phyloP scores from a whole-genome alignment of 2,797 vertebrate genomes.

The Poeciliopsis paucimaculata region DNA sequence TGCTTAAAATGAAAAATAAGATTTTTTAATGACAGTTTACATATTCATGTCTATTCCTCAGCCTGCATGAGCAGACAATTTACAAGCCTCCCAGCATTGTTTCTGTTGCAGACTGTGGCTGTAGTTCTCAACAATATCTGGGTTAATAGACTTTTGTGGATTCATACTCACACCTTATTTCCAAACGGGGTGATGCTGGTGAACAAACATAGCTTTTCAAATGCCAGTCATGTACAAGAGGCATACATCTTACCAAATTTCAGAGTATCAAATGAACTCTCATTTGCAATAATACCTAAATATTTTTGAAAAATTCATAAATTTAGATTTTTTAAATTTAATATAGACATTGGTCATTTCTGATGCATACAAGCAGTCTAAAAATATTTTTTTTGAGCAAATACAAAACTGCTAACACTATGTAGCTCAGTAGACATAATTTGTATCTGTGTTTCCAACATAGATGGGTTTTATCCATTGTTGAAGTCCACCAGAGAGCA shows the following conservation, averaged over 20 bases:
- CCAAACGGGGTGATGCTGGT: slow-evolving; percentile 35
- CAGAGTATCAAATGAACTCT: slow-evolving; percentile 15
- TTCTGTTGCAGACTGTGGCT: slow-evolving; percentile 55
- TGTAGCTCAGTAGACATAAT: not conserved
- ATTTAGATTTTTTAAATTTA: slow-evolving; percentile 3
- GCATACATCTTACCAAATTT: slow-evolving; percentile 30
- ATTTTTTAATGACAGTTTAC: slow-evolving; percentile 65
- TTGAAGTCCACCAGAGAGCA: not conserved
- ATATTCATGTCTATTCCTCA: slow-evolving; percentile 69
- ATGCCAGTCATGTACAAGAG: slow-evolving; percentile 44
- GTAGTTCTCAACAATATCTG: slow-evolving; percentile 57
- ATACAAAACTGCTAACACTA: not conserved
- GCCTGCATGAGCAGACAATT: slow-evolving; percentile 58
- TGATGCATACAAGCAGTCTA: not conserved
- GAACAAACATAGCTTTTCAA: slow-evolving; percentile 41
- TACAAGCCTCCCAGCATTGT: slow-evolving; percentile 57
- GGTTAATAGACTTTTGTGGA: slow-evolving; percentile 66
- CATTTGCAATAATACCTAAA: slow-evolving; percentile 9
- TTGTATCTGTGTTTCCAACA: slow-evolving; percentile 3
- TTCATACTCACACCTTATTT: slow-evolving; percentile 71
- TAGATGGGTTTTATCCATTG: slow-evolving; percentile 14
- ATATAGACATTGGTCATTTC: not conserved
- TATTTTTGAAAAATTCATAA: slow-evolving; percentile 1
- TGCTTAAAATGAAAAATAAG: slow-evolving; percentile 47
- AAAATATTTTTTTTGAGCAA: not conserved